phyloP scores from a whole-genome alignment of 2,113 vertebrate species.

The human (Homo sapiens) region GRCh38 chrX:120767001-120767500 shows the following conservation, averaged over 20 bases:
- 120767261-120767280: not conserved
- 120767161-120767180: not conserved
- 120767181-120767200: not conserved
- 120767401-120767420: not conserved
- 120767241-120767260: not conserved
- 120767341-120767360: not conserved
- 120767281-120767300: not conserved
- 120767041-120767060: not conserved
- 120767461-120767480: not conserved
- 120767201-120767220: not conserved
- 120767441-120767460: not conserved
- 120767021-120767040: not conserved
- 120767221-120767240: not conserved
- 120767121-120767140: not conserved
- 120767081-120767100: not conserved
- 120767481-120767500: not conserved
- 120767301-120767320: not conserved
- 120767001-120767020: not conserved
- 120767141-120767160: not conserved
- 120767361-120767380: not conserved
- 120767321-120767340: not conserved
- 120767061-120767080: not conserved
- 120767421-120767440: not conserved
- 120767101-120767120: not conserved
- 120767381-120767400: not conserved